Base-by-base conservation (phyloP, 2,888 invertebrate genomes). In the Tetrapedia diversipes region DNA sequence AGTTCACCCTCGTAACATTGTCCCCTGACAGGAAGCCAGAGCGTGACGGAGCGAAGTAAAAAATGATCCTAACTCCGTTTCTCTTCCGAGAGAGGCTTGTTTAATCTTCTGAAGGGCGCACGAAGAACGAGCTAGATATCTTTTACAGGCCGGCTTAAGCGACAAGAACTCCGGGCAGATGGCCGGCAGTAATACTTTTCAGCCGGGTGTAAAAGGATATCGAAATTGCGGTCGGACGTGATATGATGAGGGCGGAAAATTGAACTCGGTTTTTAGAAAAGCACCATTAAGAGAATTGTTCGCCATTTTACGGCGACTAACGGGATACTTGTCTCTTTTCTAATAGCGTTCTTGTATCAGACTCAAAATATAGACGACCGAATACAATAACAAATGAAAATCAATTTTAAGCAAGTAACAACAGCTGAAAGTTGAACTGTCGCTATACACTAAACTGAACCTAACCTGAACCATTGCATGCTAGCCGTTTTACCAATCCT, bases 41-140 rank as follows among this genome's bases (percentile, higher is more conserved):
- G 8, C 32, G 34, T 22, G 41, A 24, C 66, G 22, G 29, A 22
- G 41, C 32, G 8, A 14, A 27, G 51, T 66, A 71, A 63, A 66
- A 81, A 69, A 75, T 75, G 51, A 65, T 51, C 41, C 11, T 4
- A 1, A 49, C 29, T 22, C 29, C 14, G 27, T 27, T 27, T 59
- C 43, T 24, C 45, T 71, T 59, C 2, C 45, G 22, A 43, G 22
- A 43, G 22, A 7, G 14, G n/a, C 41, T 67, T 51, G 51, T 51
- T 80, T 51, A 80, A 80, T 78, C 59, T 74, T 63, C 51, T 19
- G 54, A 19, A 27, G 19, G 27, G 37, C 47, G 32, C n/a, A 19
- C 51, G 29, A 41, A n/a, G 57, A 79, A 34, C 41, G 39, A 34
- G 14, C 34, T 1, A 27, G 19, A n/a, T 24, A 70, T 70, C 47